Evolutionary conservation across 2,888 invertebrate species (phyloP), one percentile per base, ranked within the genome.

Genomic region (Lomographa bimaculata): DNA sequence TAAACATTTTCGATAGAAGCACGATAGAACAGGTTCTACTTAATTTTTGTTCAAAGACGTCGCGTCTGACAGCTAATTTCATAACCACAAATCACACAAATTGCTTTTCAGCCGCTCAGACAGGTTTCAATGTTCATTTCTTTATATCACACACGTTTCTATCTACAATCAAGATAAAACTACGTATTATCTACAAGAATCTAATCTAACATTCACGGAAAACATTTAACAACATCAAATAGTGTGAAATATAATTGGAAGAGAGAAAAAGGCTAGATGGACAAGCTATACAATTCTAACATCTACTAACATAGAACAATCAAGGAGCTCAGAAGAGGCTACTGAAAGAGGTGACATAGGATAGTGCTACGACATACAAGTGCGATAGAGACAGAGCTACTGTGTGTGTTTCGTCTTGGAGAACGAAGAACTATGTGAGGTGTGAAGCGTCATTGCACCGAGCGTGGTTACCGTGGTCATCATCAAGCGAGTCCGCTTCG

Each of bases 391-490:
- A 50, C 24, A 33, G 46, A 50, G 48, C 43, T 43, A 47, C 29
- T 16, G 50, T 45, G 47, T 21, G 43, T 20, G 28, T 17, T 29
- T 18, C 14, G 37, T 32, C 26, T 26, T 26, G 7, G 19, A 30
- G 7, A 12, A 39, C 32, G 26, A 10, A 36, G 30, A 36, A 28
- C 18, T 25, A 32, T 11, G 32, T 35, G 35, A 26, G 35, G 18
- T 21, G 36, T 23, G 32, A 23, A 33, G 43, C 41, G 41, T 5
- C 33, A 18, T 18, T 8, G 28, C 24, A 14, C 29, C 17, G 25
- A 20, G 35, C 30, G 41, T 37, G 46, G 67, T 81, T 84, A 84
- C 85, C 84, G 60, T 81, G 74, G 28, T 78, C 76, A 18, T 70
- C 74, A 45, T 64, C 68, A 42, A 69, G 57, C 56, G 67, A 57